These are phyloP conservation scores for Allolobophora icterica DNA, from an alignment of 2,888 invertebrate species.

Conservation along the genomic window DNA sequence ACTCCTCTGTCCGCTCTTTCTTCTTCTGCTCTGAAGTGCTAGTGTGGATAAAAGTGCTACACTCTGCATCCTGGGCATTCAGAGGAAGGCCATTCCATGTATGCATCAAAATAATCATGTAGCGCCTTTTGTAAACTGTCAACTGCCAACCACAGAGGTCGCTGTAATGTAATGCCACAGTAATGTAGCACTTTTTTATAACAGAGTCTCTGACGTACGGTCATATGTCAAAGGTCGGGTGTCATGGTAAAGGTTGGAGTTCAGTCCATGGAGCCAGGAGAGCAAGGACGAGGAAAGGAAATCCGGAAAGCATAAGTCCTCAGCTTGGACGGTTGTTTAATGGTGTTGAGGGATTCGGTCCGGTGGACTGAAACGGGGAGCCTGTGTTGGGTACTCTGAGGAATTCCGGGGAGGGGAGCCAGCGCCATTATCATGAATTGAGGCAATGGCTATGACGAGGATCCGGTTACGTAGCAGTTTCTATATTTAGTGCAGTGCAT, in stretches of 20 bases:
- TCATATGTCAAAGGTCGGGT: too few relatives aligned
- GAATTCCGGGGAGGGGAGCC: not conserved
- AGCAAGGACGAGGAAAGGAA: not conserved
- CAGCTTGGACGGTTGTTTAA: not conserved
- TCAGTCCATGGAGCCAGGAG: not conserved
- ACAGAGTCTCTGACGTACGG: too few relatives aligned
- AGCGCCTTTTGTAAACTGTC: too few relatives aligned
- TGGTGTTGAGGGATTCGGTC: slow-evolving; percentile 6
- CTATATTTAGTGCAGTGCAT: not conserved
- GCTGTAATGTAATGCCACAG: too few relatives aligned
- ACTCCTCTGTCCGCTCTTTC: too few relatives aligned
- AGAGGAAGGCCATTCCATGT: too few relatives aligned
- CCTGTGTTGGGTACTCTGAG: not conserved
- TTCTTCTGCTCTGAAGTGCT: too few relatives aligned
- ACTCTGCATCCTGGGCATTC: too few relatives aligned
- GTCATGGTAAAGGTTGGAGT: not conserved
- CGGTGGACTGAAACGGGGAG: not conserved
- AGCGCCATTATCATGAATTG: not conserved
- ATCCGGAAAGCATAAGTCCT: not conserved
- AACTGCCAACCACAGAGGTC: too few relatives aligned
- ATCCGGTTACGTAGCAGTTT: not conserved
- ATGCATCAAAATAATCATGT: too few relatives aligned
- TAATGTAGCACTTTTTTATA: too few relatives aligned
- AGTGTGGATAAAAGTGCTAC: too few relatives aligned
- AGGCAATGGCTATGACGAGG: not conserved